Percentiles rank a stretch among this genome's conserved stretches.
Conservation (phyloP, 1,140 invertebrate species). For the Dryas iulia region DNA sequence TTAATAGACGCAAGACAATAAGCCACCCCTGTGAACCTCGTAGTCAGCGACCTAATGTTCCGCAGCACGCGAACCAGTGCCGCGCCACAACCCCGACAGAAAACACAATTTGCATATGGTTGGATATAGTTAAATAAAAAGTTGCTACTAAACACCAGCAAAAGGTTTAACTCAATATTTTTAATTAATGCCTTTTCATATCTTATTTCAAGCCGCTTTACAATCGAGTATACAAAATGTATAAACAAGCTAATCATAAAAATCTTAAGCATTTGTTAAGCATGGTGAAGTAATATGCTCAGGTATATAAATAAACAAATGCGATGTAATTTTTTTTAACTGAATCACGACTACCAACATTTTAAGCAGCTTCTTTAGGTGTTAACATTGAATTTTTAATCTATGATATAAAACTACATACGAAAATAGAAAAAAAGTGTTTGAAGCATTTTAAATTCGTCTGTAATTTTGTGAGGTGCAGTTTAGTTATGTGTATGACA, state of each 20-base stretch:
- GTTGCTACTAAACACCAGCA: not conserved
- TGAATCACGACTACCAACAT: too few species aligned
- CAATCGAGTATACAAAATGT: not conserved
- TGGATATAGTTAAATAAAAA: slow-evolving; percentile 30
- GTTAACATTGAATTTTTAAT: too few species aligned
- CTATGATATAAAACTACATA: too few species aligned
- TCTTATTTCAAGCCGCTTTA: not conserved
- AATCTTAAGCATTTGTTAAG: not conserved
- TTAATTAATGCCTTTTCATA: not conserved
- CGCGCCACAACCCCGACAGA: slow-evolving; percentile 29
- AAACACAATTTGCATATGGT: slow-evolving; percentile 14
- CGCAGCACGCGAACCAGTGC: slow-evolving; percentile 56
- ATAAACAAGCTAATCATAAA: not conserved
- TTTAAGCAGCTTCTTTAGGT: too few species aligned
- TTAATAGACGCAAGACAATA: slow-evolving; percentile 75
- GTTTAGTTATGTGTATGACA: slow-evolving; percentile 1
- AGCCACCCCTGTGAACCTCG: slow-evolving; percentile 51
- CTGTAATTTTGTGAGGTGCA: not conserved
- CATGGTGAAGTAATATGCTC: not conserved
- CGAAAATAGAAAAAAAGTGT: too few species aligned
- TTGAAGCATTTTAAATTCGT: too few species aligned
- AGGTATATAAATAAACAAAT: too few species aligned
- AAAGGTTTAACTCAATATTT: not conserved
- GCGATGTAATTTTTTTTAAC: too few species aligned
- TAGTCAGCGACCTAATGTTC: slow-evolving; percentile 62